Conservation (phyloP, 1,140 invertebrate genomes). For the Temnothorax nylanderi region DNA sequence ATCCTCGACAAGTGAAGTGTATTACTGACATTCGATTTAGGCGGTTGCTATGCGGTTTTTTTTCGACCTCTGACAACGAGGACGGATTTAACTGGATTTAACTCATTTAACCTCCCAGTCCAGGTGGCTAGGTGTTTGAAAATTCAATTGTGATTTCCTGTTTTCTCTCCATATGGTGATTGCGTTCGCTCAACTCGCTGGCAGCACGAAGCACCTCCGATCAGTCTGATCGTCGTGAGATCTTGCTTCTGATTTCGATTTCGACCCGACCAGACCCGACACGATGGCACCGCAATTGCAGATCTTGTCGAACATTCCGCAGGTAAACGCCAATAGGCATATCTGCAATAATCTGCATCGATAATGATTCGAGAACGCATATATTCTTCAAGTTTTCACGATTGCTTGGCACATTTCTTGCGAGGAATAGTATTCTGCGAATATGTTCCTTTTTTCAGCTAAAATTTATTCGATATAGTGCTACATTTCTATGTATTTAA, state of each 20-base stretch:
- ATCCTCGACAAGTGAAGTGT: neutral
- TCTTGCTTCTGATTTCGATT: slow-evolving; percentile 2
- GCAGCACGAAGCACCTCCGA: neutral
- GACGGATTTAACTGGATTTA: slow-evolving; percentile 2
- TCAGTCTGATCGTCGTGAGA: neutral
- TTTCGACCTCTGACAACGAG: neutral
- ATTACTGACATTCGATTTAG: neutral
- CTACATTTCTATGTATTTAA: neutral
- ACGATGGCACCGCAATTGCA: slow-evolving; percentile 78
- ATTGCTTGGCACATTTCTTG: neutral
- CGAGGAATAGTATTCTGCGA: neutral
- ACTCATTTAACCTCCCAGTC: slow-evolving; percentile 11
- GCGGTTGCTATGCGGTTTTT: neutral
- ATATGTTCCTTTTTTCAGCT: neutral
- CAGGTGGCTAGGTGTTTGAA: neutral
- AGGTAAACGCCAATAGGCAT: slow-evolving; percentile 69
- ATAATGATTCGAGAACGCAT: slow-evolving; percentile 1
- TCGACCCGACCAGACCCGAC: too few species aligned
- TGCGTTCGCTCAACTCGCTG: neutral
- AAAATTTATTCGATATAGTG: neutral
- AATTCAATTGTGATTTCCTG: slow-evolving; percentile 25
- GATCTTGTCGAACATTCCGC: slow-evolving; percentile 78
- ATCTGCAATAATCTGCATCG: neutral
- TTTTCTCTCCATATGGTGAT: slow-evolving; percentile 27
- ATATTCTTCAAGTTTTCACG: slow-evolving; percentile 5